These are phyloP conservation scores for Agrypnus murinus DNA, from an alignment of 2,888 invertebrate genomes.

Conservation along the genomic window DNA sequence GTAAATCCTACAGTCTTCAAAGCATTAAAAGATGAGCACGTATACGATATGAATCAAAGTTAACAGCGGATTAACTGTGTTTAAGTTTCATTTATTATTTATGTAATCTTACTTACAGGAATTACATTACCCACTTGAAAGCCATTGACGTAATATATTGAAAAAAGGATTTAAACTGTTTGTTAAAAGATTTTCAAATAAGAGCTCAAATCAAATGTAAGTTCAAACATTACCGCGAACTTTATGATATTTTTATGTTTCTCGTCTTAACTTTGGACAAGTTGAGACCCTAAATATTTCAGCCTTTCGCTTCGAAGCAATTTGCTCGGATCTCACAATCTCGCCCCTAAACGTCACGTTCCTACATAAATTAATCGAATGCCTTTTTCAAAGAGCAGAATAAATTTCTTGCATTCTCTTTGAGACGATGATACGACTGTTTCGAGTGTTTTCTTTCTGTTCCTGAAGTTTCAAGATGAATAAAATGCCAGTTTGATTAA, in stretches of 20 bases:
- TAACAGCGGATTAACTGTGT: no score
- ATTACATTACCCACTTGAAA: no score
- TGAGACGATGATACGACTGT: conserved; percentile 23
- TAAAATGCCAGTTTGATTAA: conserved; percentile 1
- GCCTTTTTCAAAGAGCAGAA: conserved; percentile 49
- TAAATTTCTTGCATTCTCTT: conserved; percentile 49
- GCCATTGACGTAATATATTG: no score
- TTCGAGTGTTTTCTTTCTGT: conserved; percentile 4
- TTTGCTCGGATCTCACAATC: conserved; percentile 53
- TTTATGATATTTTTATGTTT: conserved; percentile 45
- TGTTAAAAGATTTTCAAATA: background rate
- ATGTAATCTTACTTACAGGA: no score
- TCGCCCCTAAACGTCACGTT: conserved; percentile 50
- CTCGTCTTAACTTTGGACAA: conserved; percentile 47
- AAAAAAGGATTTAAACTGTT: no score
- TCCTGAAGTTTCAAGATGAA: background rate
- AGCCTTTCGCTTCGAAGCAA: conserved; percentile 50
- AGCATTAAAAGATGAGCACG: no score
- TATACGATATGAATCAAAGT: no score
- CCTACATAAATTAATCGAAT: conserved; percentile 53
- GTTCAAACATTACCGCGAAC: conserved; percentile 30
- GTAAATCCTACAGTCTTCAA: no score
- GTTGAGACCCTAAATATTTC: conserved; percentile 48
- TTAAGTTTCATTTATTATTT: no score
- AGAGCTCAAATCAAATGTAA: conserved; percentile 22